Evolutionary conservation across 2,113 vertebrate genomes (phyloP).

Genomic region (Aldabrachelys gigantea): DNA sequence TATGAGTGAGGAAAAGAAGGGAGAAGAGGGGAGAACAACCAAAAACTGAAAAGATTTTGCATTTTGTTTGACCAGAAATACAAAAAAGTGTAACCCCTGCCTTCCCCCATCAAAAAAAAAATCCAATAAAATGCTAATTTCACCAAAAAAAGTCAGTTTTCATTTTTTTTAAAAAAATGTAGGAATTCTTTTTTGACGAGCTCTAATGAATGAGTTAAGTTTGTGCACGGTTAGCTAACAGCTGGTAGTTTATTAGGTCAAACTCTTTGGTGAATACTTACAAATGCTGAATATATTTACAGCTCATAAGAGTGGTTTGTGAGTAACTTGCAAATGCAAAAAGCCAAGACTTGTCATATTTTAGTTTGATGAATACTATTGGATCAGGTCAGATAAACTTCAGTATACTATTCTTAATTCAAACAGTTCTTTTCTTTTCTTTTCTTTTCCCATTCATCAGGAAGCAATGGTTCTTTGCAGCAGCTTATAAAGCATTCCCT

Average conservation of each 20-base stretch:
- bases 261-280: neutral
- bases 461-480: neutral
- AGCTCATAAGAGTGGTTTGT: neutral
- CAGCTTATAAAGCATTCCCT: neutral
- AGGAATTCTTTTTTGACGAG: neutral
- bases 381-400: neutral
- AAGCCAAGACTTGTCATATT: constrained; percentile 16
- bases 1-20: neutral
- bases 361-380: constrained; percentile 3
- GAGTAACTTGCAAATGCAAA: constrained; percentile 16
- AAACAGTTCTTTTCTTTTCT: neutral
- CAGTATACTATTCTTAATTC: neutral
- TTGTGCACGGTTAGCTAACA: constrained; percentile 13
- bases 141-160: neutral
- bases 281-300: constrained; percentile 6
- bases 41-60: neutral
- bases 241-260: neutral
- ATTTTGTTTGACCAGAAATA: neutral
- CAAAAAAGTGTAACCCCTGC: neutral
- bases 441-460: neutral
- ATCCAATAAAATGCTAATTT: neutral
- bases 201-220: neutral
- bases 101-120: neutral
- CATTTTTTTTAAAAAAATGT: neutral
- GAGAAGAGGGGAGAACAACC: rapidly evolving